A percentile compares a stretch with the other conserved stretches of the same genome.
Evolutionary conservation across 2,113 vertebrate genomes (phyloP).

Genomic region (Colossoma macropomum): DNA sequence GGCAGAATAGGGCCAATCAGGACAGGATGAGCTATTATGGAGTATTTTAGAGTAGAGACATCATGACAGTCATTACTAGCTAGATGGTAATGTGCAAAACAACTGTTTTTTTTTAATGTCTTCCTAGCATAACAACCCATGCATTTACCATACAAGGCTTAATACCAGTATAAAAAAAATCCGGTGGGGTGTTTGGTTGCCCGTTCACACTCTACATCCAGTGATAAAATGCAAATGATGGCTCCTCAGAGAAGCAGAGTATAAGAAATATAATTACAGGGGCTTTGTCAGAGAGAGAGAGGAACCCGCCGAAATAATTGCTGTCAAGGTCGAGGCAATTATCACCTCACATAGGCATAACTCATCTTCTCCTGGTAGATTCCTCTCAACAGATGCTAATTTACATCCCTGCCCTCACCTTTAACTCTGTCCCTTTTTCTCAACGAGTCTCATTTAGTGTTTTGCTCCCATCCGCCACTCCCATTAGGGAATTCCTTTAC

Average conservation of each 20-base stretch:
- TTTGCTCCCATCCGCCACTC: not conserved
- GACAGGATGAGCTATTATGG: not conserved
- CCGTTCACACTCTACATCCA: conserved; percentile 30
- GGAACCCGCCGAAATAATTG: conserved; percentile 43
- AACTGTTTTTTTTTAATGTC: too few relatives aligned
- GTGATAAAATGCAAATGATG: conserved; percentile 50
- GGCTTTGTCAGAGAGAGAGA: conserved; percentile 35
- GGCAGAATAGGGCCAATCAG: not conserved
- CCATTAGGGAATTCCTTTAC: conserved; percentile 10
- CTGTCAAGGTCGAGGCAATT: conserved; percentile 50
- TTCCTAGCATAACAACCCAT: not conserved
- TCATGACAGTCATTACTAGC: not conserved
- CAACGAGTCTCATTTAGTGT: conserved; percentile 6
- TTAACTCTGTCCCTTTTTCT: conserved; percentile 12
- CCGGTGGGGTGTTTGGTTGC: not conserved
- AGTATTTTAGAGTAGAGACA: not conserved
- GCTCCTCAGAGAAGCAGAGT: conserved; percentile 13
- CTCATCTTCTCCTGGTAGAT: conserved; percentile 34
- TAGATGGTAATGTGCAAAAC: not conserved
- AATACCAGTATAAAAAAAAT: not conserved
- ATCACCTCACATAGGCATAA: conserved; percentile 18
- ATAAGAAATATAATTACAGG: conserved; percentile 38
- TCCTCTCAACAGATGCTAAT: conserved; percentile 43
- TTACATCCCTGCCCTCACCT: conserved; percentile 39
- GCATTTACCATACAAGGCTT: not conserved